These are phyloP conservation scores for Schrankia costaestrigalis DNA, from an alignment of 2,888 invertebrate species.

Conservation along the genomic window DNA sequence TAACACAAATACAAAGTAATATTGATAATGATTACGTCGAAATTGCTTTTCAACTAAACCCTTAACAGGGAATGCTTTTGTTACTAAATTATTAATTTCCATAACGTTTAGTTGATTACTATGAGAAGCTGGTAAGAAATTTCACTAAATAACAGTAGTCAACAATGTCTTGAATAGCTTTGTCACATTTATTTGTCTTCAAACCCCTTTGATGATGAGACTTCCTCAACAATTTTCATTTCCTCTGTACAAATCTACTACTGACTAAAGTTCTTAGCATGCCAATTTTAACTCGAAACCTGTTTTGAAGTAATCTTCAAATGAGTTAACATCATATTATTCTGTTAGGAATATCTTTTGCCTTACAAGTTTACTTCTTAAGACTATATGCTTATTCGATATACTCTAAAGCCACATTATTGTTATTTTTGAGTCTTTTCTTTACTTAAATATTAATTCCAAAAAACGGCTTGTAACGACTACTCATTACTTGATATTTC, in stretches of 20 bases:
- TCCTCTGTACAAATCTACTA: slow-evolving; percentile 54
- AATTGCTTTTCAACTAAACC: too few species aligned
- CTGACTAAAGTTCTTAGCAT: slow-evolving; percentile 48
- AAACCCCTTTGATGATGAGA: slow-evolving; percentile 55
- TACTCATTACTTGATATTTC: too few species aligned
- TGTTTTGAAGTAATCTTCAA: slow-evolving; percentile 36
- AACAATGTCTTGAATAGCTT: slow-evolving; percentile 45
- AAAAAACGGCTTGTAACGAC: too few species aligned
- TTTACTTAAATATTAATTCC: too few species aligned
- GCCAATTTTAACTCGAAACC: slow-evolving; percentile 56
- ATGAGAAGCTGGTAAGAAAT: slow-evolving; percentile 16
- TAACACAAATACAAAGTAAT: too few species aligned
- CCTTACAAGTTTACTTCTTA: slow-evolving; percentile 8
- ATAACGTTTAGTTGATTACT: not conserved
- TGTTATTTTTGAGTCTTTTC: too few species aligned
- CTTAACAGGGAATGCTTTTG: too few species aligned
- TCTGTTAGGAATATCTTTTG: slow-evolving; percentile 27
- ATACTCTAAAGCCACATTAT: too few species aligned
- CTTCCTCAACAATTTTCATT: slow-evolving; percentile 71
- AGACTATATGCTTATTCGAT: not conserved
- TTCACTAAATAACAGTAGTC: slow-evolving; percentile 20
- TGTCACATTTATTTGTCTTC: slow-evolving; percentile 55
- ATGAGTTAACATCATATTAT: slow-evolving; percentile 41
- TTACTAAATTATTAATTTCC: too few species aligned
- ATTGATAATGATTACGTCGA: too few species aligned